Conservation (phyloP, 2,888 invertebrate genomes). For the Epirrita christyi region DNA sequence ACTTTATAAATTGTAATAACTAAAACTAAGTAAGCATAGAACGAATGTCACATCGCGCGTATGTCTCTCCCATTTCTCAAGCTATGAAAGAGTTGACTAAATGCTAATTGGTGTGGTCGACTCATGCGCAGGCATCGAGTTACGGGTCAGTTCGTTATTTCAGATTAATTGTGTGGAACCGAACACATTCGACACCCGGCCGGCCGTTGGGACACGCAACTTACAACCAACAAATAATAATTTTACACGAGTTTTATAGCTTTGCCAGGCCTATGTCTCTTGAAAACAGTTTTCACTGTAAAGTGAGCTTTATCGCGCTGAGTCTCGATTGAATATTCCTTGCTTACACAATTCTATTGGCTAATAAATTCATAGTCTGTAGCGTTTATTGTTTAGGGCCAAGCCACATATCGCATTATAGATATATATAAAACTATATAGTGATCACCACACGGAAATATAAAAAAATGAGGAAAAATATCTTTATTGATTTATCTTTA, state of each 20-base stretch:
- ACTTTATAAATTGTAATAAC: too few relatives aligned
- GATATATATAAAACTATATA: too few relatives aligned
- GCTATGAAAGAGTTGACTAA: constrained; percentile 51
- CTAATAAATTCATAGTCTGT: too few relatives aligned
- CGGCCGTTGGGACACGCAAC: constrained; percentile 54
- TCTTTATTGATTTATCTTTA: too few relatives aligned
- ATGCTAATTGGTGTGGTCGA: constrained; percentile 70
- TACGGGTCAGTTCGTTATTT: constrained; percentile 77
- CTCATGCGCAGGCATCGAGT: constrained; percentile 71
- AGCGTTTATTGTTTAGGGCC: too few relatives aligned
- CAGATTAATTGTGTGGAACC: constrained; percentile 80
- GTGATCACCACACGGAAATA: too few relatives aligned
- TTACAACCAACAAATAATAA: constrained; percentile 42
- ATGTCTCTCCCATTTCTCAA: constrained; percentile 4
- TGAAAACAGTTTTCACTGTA: constrained; percentile 11
- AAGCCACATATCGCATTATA: too few relatives aligned
- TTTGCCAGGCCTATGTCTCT: constrained; percentile 19
- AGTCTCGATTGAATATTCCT: constrained; percentile 1
- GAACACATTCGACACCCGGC: constrained; percentile 74
- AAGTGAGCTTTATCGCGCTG: constrained; percentile 6
- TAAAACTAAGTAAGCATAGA: too few relatives aligned
- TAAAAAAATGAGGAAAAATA: too few relatives aligned
- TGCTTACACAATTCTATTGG: too few relatives aligned
- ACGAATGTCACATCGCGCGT: too few relatives aligned
- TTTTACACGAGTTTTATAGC: constrained; percentile 38